Base-by-base conservation (phyloP, 1,140 invertebrate species). In the Holotrichia oblita region DNA sequence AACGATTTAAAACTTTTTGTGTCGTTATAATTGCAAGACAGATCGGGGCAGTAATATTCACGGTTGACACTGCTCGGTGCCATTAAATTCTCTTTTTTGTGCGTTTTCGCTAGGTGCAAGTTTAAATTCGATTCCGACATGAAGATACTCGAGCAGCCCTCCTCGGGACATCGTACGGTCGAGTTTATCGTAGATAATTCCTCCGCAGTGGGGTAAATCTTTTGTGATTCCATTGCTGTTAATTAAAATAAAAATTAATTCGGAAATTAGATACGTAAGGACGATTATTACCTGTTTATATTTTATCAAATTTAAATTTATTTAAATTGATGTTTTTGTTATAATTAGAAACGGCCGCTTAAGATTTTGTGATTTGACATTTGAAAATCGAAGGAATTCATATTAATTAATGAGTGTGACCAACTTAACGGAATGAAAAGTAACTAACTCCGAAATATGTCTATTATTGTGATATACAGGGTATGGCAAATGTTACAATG, bases 51-150 rank as follows among this genome's bases (percentile, higher is more conserved):
- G 81, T 84, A 82, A 78, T 81, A 87, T 42, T 82, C 64, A 80
- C 82, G 82, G 17, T 73, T 74, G 0, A 48, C 27, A 8, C 61
- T 34, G 41, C 59, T 44, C 48, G 20, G 34, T 44, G 75, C 44
- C 17, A 77, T 77, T 42, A 83, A n/a, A 73, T 80, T 14, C 6
- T 77, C 69, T 73, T 79, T 81, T 40, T 83, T 83, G 77, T 87
- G 86, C 22, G 84, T 86, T 76, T 84, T 84, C 10, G 76, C 48
- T 34, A 87, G 41, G 80, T 87, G 86, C 48, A 87, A 81, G 61
- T 83, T 83, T 24, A 86, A 78, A 79, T 87, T 87, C 20, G 85
- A 83, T 34, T 83, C 79, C 20, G 85, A 87, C 24, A 80, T 83
- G 74, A 87, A 87, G 12, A 81, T 76, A 7, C 81, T 81, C 4